phyloP scores from a whole-genome alignment of 2,888 invertebrate species.

The Crossocerus cetratus region DNA sequence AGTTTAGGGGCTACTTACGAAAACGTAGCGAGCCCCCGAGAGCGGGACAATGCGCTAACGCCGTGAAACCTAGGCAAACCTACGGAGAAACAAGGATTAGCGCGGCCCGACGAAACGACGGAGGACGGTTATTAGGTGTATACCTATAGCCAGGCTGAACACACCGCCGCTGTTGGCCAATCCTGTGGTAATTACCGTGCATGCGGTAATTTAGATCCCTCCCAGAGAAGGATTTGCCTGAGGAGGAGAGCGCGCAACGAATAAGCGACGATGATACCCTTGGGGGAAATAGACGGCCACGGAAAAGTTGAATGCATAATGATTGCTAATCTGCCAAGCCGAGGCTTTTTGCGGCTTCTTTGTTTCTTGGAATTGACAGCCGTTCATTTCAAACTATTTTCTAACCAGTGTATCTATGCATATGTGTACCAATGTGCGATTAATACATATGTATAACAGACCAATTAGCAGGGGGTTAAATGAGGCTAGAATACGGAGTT shows the following conservation, averaged over 20 bases:
- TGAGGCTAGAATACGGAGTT: background rate
- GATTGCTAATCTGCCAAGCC: constrained; percentile 11
- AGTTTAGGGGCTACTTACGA: constrained; percentile 6
- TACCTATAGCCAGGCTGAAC: constrained; percentile 28
- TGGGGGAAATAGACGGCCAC: background rate
- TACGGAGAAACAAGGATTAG: constrained; percentile 1
- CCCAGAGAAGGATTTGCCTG: constrained; percentile 39
- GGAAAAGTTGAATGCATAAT: constrained; percentile 45
- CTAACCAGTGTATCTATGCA: background rate
- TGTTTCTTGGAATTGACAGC: too few species aligned
- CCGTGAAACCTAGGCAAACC: constrained; percentile 15
- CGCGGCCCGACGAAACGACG: constrained; percentile 14
- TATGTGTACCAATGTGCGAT: background rate
- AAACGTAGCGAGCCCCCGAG: background rate
- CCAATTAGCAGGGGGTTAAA: too few species aligned
- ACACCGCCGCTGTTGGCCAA: constrained; percentile 37
- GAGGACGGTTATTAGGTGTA: constrained; percentile 39
- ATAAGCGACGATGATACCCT: background rate
- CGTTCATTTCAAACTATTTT: background rate
- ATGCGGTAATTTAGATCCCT: constrained; percentile 51
- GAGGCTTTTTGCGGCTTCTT: background rate
- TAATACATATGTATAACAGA: background rate
- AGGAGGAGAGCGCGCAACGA: constrained; percentile 1
- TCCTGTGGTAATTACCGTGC: constrained; percentile 54
- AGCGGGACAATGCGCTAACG: constrained; percentile 1